Evolutionary conservation across 2,797 vertebrate species (phyloP).

Genomic region (Poeciliopsis infans): DNA sequence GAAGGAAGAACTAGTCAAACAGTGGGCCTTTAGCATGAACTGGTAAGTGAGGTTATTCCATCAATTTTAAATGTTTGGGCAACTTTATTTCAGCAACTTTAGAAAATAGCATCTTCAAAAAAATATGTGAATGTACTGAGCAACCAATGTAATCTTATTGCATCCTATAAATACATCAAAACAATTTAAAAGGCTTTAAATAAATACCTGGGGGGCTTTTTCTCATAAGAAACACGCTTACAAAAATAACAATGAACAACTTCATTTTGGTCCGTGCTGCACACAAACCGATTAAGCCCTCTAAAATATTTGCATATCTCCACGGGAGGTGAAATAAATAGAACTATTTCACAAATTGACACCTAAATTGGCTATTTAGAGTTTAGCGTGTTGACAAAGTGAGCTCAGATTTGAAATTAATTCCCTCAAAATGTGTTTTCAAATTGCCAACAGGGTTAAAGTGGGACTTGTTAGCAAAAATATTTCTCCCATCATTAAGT

Average conservation of each 20-base stretch:
- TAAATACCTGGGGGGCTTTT: not conserved
- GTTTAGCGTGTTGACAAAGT: slow-evolving; percentile 38
- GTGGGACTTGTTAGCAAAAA: slow-evolving; percentile 58
- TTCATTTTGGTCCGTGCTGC: not conserved
- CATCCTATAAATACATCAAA: not conserved
- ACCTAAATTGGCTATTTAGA: slow-evolving; percentile 52
- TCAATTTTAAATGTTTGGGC: slow-evolving; percentile 57
- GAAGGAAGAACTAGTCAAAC: slow-evolving; percentile 23
- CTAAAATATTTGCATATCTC: slow-evolving; percentile 40
- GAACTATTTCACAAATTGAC: slow-evolving; percentile 55
- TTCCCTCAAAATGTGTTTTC: slow-evolving; percentile 59
- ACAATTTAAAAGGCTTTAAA: not conserved
- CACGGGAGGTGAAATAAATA: slow-evolving; percentile 42
- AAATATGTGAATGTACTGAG: slow-evolving; percentile 36
- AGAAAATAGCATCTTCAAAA: slow-evolving; percentile 13
- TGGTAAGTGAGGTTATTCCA: slow-evolving; percentile 43
- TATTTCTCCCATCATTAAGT: slow-evolving; percentile 59
- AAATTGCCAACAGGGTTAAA: slow-evolving; percentile 67
- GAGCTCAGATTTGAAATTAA: slow-evolving; percentile 60
- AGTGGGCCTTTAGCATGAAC: slow-evolving; percentile 33
- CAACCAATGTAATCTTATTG: slow-evolving; percentile 28
- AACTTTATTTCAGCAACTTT: slow-evolving; percentile 31
- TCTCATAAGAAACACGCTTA: not conserved
- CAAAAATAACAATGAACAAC: not conserved
- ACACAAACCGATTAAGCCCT: not conserved